These are phyloP conservation scores for Donacobius atricapilla DNA, from an alignment of 2,113 vertebrate species.

Conservation along the genomic window DNA sequence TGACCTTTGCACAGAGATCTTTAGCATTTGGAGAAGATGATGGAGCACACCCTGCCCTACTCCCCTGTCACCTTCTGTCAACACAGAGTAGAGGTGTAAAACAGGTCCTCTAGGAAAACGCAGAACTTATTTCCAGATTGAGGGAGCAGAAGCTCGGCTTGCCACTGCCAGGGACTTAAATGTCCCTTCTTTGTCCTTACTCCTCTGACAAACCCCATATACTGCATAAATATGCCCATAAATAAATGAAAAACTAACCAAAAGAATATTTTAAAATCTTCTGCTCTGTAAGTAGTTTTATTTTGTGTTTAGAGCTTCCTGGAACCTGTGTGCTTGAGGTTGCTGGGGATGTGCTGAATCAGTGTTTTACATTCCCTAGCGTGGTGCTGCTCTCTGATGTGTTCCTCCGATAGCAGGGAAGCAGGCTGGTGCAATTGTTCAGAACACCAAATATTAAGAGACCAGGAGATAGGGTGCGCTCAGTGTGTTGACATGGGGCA, in stretches of 20 bases:
- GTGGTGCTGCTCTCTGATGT: not conserved
- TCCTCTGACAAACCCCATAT: not conserved
- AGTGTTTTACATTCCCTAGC: not conserved
- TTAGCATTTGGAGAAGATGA: not conserved
- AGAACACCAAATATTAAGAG: not conserved
- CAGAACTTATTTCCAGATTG: not conserved
- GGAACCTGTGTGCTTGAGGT: not conserved
- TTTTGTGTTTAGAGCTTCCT: not conserved
- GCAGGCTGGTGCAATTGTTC: not conserved
- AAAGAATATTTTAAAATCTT: not conserved
- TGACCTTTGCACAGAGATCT: not conserved
- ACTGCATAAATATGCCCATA: rapidly evolving
- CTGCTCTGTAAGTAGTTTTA: not conserved
- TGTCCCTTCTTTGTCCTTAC: not conserved
- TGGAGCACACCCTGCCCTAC: too few relatives aligned
- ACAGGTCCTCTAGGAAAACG: not conserved
- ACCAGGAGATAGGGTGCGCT: not conserved
- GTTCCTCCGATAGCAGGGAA: not conserved
- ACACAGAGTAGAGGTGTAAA: not conserved
- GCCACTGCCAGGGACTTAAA: not conserved
- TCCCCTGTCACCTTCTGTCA: not conserved
- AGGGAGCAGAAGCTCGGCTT: not conserved
- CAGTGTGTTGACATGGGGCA: not conserved
- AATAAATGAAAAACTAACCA: not conserved
- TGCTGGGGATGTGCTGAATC: not conserved